Conservation (phyloP, 1,140 invertebrate genomes). For the Neotoxoptera formosana region DNA sequence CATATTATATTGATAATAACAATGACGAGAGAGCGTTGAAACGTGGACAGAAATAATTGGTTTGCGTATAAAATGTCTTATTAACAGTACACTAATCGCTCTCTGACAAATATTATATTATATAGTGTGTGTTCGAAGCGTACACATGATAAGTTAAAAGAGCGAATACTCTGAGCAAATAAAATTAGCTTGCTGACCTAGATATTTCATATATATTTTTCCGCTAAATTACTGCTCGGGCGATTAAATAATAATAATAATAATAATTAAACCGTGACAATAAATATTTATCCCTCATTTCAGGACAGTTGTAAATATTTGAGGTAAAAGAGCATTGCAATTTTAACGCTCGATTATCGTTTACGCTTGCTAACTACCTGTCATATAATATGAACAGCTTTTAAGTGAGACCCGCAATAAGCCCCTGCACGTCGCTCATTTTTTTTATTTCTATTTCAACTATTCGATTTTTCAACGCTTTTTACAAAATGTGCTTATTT, state of each 20-base stretch:
- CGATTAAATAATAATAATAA: neutral
- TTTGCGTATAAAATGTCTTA: neutral
- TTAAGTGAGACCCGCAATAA: neutral
- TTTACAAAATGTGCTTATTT: neutral
- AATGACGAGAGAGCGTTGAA: neutral
- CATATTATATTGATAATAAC: neutral
- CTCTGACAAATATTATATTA: neutral
- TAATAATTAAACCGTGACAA: neutral
- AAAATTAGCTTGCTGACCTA: neutral
- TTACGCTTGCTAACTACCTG: neutral
- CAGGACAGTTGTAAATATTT: neutral
- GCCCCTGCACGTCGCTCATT: accelerated
- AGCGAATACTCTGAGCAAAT: neutral
- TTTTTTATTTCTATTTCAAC: neutral
- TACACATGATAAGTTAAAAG: neutral
- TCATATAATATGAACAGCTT: neutral
- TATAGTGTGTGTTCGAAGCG: neutral
- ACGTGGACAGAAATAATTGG: neutral
- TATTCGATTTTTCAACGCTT: neutral
- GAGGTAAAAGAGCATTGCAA: neutral
- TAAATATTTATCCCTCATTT: neutral
- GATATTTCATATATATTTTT: neutral
- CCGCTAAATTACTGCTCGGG: neutral
- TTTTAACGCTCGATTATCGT: neutral
- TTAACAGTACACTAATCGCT: neutral